Evolutionary conservation across 2,888 invertebrate species (phyloP), one percentile per base, ranked within the genome.

Genomic region (Cantharis rufa): DNA sequence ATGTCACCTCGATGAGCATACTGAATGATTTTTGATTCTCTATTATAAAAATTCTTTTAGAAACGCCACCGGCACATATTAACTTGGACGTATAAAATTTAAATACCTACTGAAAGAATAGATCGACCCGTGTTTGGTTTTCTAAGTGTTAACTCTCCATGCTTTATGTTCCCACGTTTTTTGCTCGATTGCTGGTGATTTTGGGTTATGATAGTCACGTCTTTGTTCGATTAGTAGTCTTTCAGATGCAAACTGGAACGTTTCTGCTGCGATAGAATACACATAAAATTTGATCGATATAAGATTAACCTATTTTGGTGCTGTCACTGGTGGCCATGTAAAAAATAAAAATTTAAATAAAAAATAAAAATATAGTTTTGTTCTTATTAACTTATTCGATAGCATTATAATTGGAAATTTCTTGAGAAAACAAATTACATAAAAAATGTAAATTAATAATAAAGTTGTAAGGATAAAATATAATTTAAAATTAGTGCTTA

Each of bases 1-100:
- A 84, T 83, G 85, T 86, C 86, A 85, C 85, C 85, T 85, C 85
- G 84, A 81, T 84, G 83, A 83, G 80, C 84, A 84, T 81, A 80
- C 80, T 84, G 84, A 86, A 85, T 84, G 82, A 85, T 83, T 84
- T 79, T 83, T 84, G 85, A 85, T 85, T 85, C 78, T 78, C 79
- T 70, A 80, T 79, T 79, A 79, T 77, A 66, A 66, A 77, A 71
- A 75, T 70, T 71, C 74, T 69, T 76, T 62, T 69, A 76, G 74
- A 16, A 73, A 68, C 24, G 72, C 62, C 75, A 71, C 78, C 79
- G 78, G 79, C 79, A 78, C 71, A 79, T 69, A 79, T 79, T 81
- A 75, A 70, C 32, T 48, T 48, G 48, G 64, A n/a, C 73, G 78
- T 80, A 78, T 77, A 81, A 81, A 79, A 79, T 78, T 78, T 80